These are phyloP conservation scores for Ethmia dodecea DNA, from an alignment of 2,888 invertebrate species.

Conservation along the genomic window DNA sequence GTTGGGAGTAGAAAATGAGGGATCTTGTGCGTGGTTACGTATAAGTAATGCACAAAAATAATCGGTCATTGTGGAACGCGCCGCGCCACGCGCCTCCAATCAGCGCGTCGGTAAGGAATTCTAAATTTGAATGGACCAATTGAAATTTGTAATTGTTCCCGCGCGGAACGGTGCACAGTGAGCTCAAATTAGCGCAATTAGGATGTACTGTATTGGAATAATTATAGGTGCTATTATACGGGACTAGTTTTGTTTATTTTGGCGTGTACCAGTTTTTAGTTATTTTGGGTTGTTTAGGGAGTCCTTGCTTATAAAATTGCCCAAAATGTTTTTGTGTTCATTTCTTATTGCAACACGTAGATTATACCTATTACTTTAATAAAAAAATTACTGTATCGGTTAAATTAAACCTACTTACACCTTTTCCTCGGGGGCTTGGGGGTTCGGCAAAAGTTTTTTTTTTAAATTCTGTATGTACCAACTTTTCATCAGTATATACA, in stretches of 20 bases:
- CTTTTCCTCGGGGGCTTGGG: too few species aligned
- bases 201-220: slow-evolving; percentile 21
- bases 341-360: too few species aligned
- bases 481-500: too few species aligned
- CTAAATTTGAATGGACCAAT: slow-evolving; percentile 47
- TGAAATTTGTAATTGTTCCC: slow-evolving; percentile 35
- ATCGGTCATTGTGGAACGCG: slow-evolving; percentile 21
- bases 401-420: too few species aligned
- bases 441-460: too few species aligned
- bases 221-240: slow-evolving; percentile 20
- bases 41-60: slow-evolving; percentile 12
- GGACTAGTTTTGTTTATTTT: slow-evolving; percentile 1
- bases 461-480: too few species aligned
- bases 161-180: slow-evolving; percentile 14
- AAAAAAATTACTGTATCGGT: too few species aligned
- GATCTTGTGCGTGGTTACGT: not conserved
- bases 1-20: not conserved
- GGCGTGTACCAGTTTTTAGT: too few species aligned
- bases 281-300: too few species aligned
- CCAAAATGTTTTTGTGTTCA: too few species aligned
- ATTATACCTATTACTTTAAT: too few species aligned
- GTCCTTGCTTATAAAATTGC: too few species aligned
- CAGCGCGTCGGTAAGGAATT: slow-evolving; percentile 28
- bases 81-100: slow-evolving; percentile 40
- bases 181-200: slow-evolving; percentile 17